Conservation (phyloP, 2,113 vertebrate species). For the Rhineura floridana region DNA sequence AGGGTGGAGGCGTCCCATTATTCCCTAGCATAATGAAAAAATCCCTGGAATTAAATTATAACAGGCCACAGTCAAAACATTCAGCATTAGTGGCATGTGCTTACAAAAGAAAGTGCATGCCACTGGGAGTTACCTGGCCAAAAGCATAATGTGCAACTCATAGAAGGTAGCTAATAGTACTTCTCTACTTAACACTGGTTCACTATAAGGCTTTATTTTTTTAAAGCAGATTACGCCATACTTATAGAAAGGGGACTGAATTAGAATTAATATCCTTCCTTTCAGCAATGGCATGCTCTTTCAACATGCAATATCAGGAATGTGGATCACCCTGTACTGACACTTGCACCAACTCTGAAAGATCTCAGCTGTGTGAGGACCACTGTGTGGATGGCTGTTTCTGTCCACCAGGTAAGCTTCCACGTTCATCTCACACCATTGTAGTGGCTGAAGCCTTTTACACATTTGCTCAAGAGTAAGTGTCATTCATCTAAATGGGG, state of each 20-base stretch:
- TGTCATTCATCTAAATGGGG: background rate
- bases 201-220: background rate
- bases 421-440: background rate
- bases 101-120: background rate
- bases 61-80: background rate
- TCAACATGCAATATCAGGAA: slow-evolving; percentile 82
- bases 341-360: slow-evolving; percentile 82
- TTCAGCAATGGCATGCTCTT: slow-evolving; percentile 79
- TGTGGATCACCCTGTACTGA: slow-evolving; percentile 81
- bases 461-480: too few relatives aligned
- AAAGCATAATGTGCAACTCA: background rate
- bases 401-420: slow-evolving; percentile 82
- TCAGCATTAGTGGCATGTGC: background rate
- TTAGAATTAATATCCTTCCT: slow-evolving; percentile 25
- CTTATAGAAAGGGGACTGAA: background rate
- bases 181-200: background rate
- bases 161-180: background rate
- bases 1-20: too few relatives aligned
- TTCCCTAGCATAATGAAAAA: background rate
- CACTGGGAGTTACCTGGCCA: too few relatives aligned
- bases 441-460: background rate
- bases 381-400: slow-evolving; percentile 86
- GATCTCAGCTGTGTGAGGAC: slow-evolving; percentile 79
- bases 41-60: background rate
- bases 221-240: background rate